A percentile compares a stretch with the other conserved stretches of the same genome.
phyloP scores from a whole-genome alignment of 2,113 vertebrate genomes.

The Chionodraco myersi region DNA sequence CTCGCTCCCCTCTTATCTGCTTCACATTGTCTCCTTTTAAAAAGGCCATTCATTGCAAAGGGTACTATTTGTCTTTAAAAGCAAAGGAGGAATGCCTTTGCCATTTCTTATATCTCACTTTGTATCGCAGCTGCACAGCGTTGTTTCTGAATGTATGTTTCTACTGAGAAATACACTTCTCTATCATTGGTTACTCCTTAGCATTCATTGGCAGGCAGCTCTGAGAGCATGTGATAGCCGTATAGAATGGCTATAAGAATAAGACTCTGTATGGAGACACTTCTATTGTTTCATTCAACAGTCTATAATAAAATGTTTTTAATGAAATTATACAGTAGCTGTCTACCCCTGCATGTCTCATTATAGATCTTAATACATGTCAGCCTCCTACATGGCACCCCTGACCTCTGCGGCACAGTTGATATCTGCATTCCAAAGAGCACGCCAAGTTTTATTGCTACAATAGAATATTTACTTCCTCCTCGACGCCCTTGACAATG shows the following conservation, averaged over 20 bases:
- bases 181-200: conserved; percentile 29
- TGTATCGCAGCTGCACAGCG: conserved; percentile 31
- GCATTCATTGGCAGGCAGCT: not conserved
- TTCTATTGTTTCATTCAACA: not conserved
- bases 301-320: conserved; percentile 19
- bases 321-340: conserved; percentile 14
- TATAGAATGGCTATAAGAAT: conserved; percentile 2
- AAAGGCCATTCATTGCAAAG: conserved; percentile 60
- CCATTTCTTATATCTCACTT: conserved; percentile 37
- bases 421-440: conserved; percentile 40
- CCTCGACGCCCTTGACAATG: conserved; percentile 65
- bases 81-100: conserved; percentile 10
- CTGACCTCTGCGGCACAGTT: conserved; percentile 52
- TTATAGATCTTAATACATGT: conserved; percentile 41
- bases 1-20: conserved; percentile 68
- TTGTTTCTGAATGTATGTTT: conserved; percentile 39
- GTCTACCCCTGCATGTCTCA: conserved; percentile 8
- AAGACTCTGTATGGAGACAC: not conserved
- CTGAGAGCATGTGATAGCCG: not conserved
- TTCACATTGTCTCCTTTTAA: conserved; percentile 69
- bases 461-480: conserved; percentile 65
- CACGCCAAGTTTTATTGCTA: conserved; percentile 49
- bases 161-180: conserved; percentile 15
- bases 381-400: conserved; percentile 27
- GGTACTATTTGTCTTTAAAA: conserved; percentile 61